Base-by-base conservation (phyloP, 2,797 vertebrate genomes). In the Cuniculus paca region DNA sequence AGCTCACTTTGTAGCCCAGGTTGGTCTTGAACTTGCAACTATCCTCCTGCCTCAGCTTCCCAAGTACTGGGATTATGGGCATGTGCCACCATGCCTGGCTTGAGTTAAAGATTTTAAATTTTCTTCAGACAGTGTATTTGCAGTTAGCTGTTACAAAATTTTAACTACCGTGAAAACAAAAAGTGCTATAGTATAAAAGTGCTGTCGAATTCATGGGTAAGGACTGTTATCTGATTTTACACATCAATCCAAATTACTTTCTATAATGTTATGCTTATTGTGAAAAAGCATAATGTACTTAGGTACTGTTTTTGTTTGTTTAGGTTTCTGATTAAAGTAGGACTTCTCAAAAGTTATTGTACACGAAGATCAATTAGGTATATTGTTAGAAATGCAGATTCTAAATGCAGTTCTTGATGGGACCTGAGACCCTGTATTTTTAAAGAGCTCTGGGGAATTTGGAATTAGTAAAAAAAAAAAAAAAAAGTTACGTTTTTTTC, bases 221-320 rank as follows among this genome's bases (percentile, higher is more conserved):
- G 26, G 3, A 36, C 2, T 26, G 11, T 42, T 39, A 48, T 1
- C 58, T 54, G 3, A 5, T 42, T 94, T 82, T 42, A 72, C 10
- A 6, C 7, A 58, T 90, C 14, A 61, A 80, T 34, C n/a, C 45
- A 78, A 60, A 52, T 85, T 91, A 68, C 45, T 78, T 89, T 83
- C 16, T 86, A 26, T 6, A 28, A 3, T 48, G 48, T 56, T 75
- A 28, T 81, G 12, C 12, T 81, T 74, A 86, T 89, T 50, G 19
- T 77, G 87, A 94, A 83, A 48, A 79, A 87, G n/a, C n/a, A 74
- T 24, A n/a, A 54, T 63, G 39, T 42, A 77, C 50, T 95, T 52
- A 42, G 31, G 11, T 78, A 20, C 2, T 90, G 5, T 42, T 70
- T 36, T 48, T 81, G 22, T 36, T 65, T 75, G 31, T 63, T n/a